These are phyloP conservation scores for Rhabdomys pumilio DNA, from an alignment of 2,797 vertebrate species.

Conservation along the genomic window DNA sequence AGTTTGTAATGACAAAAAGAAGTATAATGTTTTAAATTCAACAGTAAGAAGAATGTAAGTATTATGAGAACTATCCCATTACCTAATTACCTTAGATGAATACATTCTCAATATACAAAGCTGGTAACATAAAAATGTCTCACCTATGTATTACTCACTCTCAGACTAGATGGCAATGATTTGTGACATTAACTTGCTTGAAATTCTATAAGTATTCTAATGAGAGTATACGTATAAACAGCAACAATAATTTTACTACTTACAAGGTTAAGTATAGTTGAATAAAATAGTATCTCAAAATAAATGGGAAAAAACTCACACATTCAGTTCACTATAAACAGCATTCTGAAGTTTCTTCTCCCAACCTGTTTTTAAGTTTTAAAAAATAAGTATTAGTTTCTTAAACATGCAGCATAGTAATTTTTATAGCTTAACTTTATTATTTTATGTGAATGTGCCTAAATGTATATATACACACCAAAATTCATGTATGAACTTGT, in stretches of 20 bases:
- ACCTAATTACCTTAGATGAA: slow-evolving; percentile 35
- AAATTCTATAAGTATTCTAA: slow-evolving; percentile 49
- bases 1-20: slow-evolving; percentile 22
- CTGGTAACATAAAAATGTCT: neutral
- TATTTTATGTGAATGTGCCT: neutral
- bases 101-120: slow-evolving; percentile 46
- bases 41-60: slow-evolving; percentile 36
- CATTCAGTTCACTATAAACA: slow-evolving; percentile 96
- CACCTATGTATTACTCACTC: slow-evolving; percentile 23
- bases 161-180: slow-evolving; percentile 27
- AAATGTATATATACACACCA: neutral
- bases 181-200: slow-evolving; percentile 43
- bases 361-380: slow-evolving; percentile 92
- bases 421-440: neutral
- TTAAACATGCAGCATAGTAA: slow-evolving; percentile 55
- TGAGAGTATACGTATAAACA: neutral
- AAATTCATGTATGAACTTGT: neutral
- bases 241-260: slow-evolving; percentile 55
- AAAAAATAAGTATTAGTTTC: slow-evolving; percentile 76
- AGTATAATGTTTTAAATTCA: slow-evolving; percentile 23
- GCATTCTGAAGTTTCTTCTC: slow-evolving; percentile 99
- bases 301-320: slow-evolving; percentile 92
- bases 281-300: slow-evolving; percentile 68
- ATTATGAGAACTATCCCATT: slow-evolving; percentile 23
- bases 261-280: slow-evolving; percentile 63